Evolutionary conservation across 2,113 vertebrate genomes (phyloP).

Genomic region (Prochilodus magdalenae): DNA sequence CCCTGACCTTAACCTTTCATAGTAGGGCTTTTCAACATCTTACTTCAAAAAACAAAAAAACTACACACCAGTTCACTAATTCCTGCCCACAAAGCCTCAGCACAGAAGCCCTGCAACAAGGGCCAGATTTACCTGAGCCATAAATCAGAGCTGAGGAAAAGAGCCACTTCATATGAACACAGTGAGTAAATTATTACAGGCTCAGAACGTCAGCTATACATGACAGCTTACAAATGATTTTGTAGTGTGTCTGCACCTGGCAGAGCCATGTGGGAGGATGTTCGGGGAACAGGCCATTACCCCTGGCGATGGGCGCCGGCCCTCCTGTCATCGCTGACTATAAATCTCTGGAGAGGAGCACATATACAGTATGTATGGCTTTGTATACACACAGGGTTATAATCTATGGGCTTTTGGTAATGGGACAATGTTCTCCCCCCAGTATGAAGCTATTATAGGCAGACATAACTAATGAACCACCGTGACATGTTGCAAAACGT

Average conservation of each 20-base stretch:
- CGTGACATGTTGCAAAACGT: too few species aligned
- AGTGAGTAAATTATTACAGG: slow-evolving; percentile 50
- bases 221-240: slow-evolving; percentile 74
- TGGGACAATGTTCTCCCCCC: too few species aligned
- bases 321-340: slow-evolving; percentile 65
- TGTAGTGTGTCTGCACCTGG: slow-evolving; percentile 73
- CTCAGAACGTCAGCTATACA: slow-evolving; percentile 64
- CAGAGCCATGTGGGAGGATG: slow-evolving; percentile 60
- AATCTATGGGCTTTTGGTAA: too few species aligned
- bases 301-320: slow-evolving; percentile 60
- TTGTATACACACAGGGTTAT: neutral
- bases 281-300: slow-evolving; percentile 58
- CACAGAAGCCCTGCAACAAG: neutral
- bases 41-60: too few species aligned
- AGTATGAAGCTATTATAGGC: neutral
- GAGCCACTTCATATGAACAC: slow-evolving; percentile 45
- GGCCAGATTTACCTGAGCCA: slow-evolving; percentile 10
- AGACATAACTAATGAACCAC: neutral
- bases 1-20: too few species aligned
- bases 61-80: too few species aligned
- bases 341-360: slow-evolving; percentile 41
- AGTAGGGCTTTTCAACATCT: too few species aligned
- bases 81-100: neutral
- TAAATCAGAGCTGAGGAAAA: slow-evolving; percentile 52
- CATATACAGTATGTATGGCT: neutral